Base-by-base conservation (phyloP, 2,113 vertebrate genomes). In the Pelecanoides urinatrix region DNA sequence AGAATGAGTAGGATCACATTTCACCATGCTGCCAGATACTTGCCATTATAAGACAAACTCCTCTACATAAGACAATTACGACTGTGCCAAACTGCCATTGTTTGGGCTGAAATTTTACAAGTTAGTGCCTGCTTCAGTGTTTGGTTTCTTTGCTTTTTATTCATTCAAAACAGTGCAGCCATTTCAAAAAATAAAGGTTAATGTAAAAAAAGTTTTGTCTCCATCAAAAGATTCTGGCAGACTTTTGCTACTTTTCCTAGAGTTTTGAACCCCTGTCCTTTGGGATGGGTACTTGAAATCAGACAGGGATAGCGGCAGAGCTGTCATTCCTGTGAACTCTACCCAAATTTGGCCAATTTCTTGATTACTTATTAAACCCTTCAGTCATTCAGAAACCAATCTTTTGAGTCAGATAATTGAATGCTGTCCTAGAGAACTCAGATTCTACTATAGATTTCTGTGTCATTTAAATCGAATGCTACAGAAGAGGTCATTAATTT, bases 61-160 rank as follows among this genome's bases (percentile, higher is more conserved):
- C 21, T 61, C 61, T 87, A 65, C 53, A 27, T 67, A 47, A 63
- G 44, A 68, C 56, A 95, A 74, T 55, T 19, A 42, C 0, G 4
- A 44, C 76, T 92, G 34, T 61, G 84, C 80, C 91, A 95, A 89
- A 89, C 18, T 87, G 66, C 66, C 66, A 65, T 96, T 75, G 70
- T 85, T 91, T 81, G 44, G 70, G 70, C 52, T 82, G 80, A 81
- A 92, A 89, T 96, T 84, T 94, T 81, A 67, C 78, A 94, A 87
- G 80, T 81, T 40, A 65, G 21, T 15, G 26, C 87, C 80, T 92
- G 65, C 34, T 91, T 72, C 52, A 30, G 42, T 44, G 34, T 67
- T 96, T 82, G 45, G 53, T 76, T 94, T 80, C 86, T 90, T 83
- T 9, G 16, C 11, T 81, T 94, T 87, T 63, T 81, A 50, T 59